Evolutionary conservation across 2,797 vertebrate species (phyloP), one percentile per base, ranked within the genome.

Genomic region (Pangasius mekongensis): DNA sequence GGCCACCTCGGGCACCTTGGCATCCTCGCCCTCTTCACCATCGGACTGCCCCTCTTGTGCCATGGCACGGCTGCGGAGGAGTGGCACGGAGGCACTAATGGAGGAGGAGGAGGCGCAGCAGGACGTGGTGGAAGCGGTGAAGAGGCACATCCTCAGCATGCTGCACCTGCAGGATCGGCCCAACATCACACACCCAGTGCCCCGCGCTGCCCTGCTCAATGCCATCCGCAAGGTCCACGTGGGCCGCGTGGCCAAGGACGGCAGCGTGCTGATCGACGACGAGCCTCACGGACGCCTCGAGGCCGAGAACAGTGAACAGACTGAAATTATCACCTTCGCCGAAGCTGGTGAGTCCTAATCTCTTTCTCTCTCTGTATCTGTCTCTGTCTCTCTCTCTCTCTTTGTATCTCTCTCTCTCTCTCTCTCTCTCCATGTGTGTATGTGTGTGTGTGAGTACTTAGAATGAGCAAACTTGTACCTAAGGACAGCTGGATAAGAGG

Each of bases 61-160:
- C 87, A 93, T 98, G 87, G 92, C 97, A 90, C 95, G 95, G 89
- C 93, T 97, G 91, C 96, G 95, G 77, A 97, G 93, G 93, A 97
- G 97, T 93, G 95, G 92, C 93, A 86, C 96, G 89, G 36, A 86
- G 56, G 94, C 92, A 92, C 92, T 39, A n/a, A 24, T 56, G 22
- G 84, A 89, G 76, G 89, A 91, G 66, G 87, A 90, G 82, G 90
- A 87, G 80, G 86, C 90, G 13, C 97, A 97, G 94, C 95, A 92
- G 56, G 97, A 99, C 92, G 98, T 99, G 97, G 97, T 98, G 93
- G 98, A 99, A 94, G 98, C 97, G 16, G 98, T 99, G 87, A 99
- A 99, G 94, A 97, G 95, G 87, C 98, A 99, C 96, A 99, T 99
- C 87, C 94, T 99, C 86, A 98, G 97, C 95, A 98, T 98, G 98